Evolutionary conservation across 2,888 invertebrate species (phyloP).

Genomic region (Elmis aenea): DNA sequence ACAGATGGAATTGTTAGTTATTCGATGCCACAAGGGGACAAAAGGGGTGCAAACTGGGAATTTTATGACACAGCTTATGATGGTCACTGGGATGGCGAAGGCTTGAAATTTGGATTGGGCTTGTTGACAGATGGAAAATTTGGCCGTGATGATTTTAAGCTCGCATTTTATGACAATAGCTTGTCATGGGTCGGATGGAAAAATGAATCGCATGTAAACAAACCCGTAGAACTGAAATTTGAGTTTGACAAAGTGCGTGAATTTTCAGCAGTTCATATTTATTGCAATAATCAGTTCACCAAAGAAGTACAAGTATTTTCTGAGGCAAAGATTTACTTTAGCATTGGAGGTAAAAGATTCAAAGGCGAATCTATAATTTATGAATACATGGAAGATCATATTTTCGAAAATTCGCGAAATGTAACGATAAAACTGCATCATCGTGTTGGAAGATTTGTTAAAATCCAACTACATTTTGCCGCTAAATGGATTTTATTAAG

Average conservation of each 20-base stretch:
- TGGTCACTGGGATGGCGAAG: conserved; percentile 68
- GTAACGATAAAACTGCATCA: conserved; percentile 77
- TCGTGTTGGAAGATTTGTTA: conserved; percentile 75
- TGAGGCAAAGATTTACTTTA: conserved; percentile 72
- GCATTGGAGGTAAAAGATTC: conserved; percentile 69
- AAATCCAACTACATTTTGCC: conserved; percentile 71
- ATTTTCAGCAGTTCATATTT: conserved; percentile 77
- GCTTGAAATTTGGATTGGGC: conserved; percentile 73
- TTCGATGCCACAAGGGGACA: conserved; percentile 83
- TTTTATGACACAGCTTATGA: conserved; percentile 84
- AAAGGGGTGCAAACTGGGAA: conserved; percentile 72
- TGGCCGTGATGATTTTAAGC: conserved; percentile 71
- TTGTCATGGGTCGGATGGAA: conserved; percentile 92
- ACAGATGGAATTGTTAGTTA: conserved; percentile 81
- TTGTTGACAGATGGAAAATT: conserved; percentile 79
- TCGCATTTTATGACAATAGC: conserved; percentile 53
- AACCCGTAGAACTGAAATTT: conserved; percentile 65
- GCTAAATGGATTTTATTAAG: conserved; percentile 86
- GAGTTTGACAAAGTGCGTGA: conserved; percentile 85
- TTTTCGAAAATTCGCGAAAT: conserved; percentile 77
- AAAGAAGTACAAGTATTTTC: conserved; percentile 82
- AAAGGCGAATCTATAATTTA: conserved; percentile 71
- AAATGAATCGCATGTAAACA: conserved; percentile 63
- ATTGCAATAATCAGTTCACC: conserved; percentile 80
- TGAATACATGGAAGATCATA: conserved; percentile 67